These are phyloP conservation scores for Zaprionus lineosus DNA, from an alignment of 2,888 invertebrate species.

Conservation along the genomic window DNA sequence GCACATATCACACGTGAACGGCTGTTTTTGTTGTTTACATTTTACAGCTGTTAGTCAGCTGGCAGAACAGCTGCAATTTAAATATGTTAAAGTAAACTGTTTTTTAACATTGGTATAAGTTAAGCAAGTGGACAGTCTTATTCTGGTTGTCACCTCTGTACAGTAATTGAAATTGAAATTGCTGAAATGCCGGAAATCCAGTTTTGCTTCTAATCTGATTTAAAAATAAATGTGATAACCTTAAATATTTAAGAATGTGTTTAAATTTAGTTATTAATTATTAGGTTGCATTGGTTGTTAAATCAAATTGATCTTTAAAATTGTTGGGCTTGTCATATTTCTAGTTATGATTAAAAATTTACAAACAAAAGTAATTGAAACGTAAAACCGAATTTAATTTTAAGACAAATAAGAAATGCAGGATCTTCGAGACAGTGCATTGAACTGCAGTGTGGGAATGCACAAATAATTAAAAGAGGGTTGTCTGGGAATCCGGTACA, in stretches of 20 bases:
- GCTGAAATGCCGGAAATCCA: background rate
- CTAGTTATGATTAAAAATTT: no score
- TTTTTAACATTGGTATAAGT: conserved; percentile 17
- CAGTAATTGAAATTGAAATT: conserved; percentile 5
- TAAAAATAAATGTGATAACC: no score
- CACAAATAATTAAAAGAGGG: conserved; percentile 39
- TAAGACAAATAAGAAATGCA: conserved; percentile 10
- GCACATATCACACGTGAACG: conserved; percentile 29
- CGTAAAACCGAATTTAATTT: background rate
- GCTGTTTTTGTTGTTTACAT: conserved; percentile 70
- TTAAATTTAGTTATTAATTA: no score
- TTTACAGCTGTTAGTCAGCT: conserved; percentile 57
- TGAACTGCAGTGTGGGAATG: conserved; percentile 58
- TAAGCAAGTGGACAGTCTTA: conserved; percentile 28
- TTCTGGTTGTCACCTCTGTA: conserved; percentile 29
- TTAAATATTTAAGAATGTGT: no score
- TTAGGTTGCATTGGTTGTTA: no score
- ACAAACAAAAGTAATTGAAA: no score
- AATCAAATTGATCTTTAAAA: no score
- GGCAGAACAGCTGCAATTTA: conserved; percentile 41
- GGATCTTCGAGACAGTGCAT: conserved; percentile 51
- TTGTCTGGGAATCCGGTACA: conserved; percentile 65
- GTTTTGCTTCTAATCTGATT: no score
- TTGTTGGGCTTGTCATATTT: no score
- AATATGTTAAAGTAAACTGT: conserved; percentile 35